Base-by-base conservation (phyloP, 2,888 invertebrate genomes). In the Mesorhabditis belari region DNA sequence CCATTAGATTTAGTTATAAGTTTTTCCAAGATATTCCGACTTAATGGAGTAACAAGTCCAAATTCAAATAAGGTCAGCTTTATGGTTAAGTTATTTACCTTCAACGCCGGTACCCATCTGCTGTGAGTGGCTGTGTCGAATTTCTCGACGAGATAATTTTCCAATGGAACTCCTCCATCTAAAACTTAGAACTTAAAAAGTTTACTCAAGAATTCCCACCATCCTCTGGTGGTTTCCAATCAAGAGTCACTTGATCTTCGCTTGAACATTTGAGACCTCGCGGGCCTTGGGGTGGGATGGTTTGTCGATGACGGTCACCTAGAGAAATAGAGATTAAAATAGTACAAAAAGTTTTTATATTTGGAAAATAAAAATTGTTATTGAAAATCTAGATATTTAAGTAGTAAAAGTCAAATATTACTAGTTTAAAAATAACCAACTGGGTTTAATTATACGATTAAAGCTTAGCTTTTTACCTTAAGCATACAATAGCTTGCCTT, bases 21-120 rank as follows among this genome's bases (percentile, higher is more conserved):
- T n/a, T 87, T 80, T 44, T 44, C 9, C 9, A 44, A 12, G n/a
- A 9, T 44, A 12, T 44, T 44, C 44, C n/a, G 9, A 44, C 12
- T 44, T 44, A 12, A 44, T 44, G 12, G n/a, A n/a, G 44, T 44
- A 44, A 44, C 12, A 44, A 12, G 9, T 44, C 44, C n/a, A 12
- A 9, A 44, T 12, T 44, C 12, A 68, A 67, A 24, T 44, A n/a
- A n/a, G n/a, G n/a, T n/a, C n/a, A n/a, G n/a, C n/a, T n/a, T n/a
- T n/a, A n/a, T n/a, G n/a, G n/a, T n/a, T n/a, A n/a, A n/a, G n/a
- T n/a, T n/a, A n/a, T n/a, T 50, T 4, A 81, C 80, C 84, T 94
- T 93, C 56, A 91, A 93, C 58, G 92, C 92, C 24, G 93, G 91
- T 70, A 93, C 89, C 95, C 95, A 95, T 80, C 92, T 87, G 49